Evolutionary conservation across 2,797 vertebrate species (phyloP).

Genomic region (Lates japonicus): DNA sequence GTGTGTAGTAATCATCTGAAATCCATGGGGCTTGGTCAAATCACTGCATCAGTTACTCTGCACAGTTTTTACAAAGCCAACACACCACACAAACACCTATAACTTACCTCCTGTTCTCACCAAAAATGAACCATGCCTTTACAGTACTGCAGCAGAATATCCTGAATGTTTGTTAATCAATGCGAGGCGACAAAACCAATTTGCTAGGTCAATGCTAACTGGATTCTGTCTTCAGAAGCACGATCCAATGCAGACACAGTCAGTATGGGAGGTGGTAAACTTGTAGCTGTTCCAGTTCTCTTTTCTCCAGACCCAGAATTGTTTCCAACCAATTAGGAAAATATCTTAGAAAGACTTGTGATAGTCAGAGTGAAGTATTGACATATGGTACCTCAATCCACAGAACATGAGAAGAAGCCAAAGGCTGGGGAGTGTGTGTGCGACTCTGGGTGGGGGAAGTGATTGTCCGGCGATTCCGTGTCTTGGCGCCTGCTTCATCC

Average conservation of each 20-base stretch:
- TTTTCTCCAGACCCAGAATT: neutral
- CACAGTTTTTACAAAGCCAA: neutral
- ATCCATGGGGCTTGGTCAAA: conserved; percentile 25
- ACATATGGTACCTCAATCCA: conserved; percentile 43
- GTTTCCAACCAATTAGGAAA: conserved; percentile 34
- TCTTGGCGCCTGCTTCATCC: conserved; percentile 67
- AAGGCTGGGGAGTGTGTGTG: conserved; percentile 37
- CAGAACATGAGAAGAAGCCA: conserved; percentile 31
- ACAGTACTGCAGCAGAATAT: conserved; percentile 20
- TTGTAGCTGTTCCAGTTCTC: conserved; percentile 11
- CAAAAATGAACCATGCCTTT: conserved; percentile 19
- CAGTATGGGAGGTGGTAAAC: conserved; percentile 4
- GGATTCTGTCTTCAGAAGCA: conserved; percentile 9
- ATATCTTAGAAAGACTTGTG: conserved; percentile 41
- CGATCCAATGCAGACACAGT: conserved; percentile 2
- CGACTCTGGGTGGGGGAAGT: conserved; percentile 66
- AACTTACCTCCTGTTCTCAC: conserved; percentile 69
- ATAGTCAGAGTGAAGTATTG: conserved; percentile 39
- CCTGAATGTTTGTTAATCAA: conserved; percentile 21
- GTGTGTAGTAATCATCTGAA: conserved; percentile 19
- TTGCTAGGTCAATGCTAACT: neutral
- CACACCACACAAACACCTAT: neutral
- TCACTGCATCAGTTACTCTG: conserved; percentile 3
- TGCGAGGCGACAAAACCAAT: neutral
- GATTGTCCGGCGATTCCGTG: conserved; percentile 58